Evolutionary conservation across 2,113 vertebrate genomes (phyloP), one percentile per base, ranked within the genome.

Genomic region (Brachirus orientalis): DNA sequence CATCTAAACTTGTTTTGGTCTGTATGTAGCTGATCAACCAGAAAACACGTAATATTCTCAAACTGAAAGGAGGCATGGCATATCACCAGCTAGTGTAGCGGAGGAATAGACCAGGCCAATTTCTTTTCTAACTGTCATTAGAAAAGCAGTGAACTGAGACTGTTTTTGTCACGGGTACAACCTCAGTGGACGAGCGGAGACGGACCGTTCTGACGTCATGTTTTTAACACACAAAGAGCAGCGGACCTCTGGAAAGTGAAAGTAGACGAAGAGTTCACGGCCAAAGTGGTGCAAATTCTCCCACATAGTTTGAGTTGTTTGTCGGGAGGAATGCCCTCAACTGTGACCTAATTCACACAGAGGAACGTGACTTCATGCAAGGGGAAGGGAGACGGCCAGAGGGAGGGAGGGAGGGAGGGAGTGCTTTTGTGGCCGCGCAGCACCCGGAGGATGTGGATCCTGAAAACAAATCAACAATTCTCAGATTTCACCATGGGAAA

Each of bases 341-440:
- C 74, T 77, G 59, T 90, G 89, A 88, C 82, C 86, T 85, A 78
- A 81, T 88, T 85, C 85, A 85, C 80, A 89, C 79, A 79, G 60
- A 57, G 53, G 72, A 88, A 85, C 80, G 75, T 89, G 82, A 86
- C 85, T 82, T 86, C 63, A 83, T 63, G 70, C 68, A 19, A 22
- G 63, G 55, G 75, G 55, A 13, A 20, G 63, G 47, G 63, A 44
- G 33, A 60, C 45, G 1, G 53, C 40, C 17, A 9, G 46, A 12
- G 46, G 19, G 46, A 12, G 18, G 47, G 47, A 20, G 47, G 48
- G 35, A 33, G 41, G 55, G 57, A 52, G 70, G 57, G 68, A 10
- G 58, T 48, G 52, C 69, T 20, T 84, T 67, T 80, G 83, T 72
- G 81, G 74, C 76, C 38, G 2, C 71, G 63, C 14, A 20, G 61